phyloP scores from a whole-genome alignment of 2,888 invertebrate genomes.

The Troides oblongomaculatus region DNA sequence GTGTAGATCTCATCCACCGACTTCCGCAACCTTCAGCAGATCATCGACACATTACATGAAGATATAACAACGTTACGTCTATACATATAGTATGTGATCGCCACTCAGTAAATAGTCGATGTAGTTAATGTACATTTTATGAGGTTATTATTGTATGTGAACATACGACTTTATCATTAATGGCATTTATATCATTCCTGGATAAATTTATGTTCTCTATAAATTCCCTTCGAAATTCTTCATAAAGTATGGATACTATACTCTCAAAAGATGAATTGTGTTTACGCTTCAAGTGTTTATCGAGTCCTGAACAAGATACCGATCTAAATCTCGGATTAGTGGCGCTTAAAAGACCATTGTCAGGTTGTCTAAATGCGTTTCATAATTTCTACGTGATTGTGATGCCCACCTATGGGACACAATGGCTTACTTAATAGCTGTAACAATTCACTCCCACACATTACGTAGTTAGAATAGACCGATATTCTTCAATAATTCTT shows the following conservation, averaged over 20 bases:
- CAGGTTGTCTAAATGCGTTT: conserved; percentile 51
- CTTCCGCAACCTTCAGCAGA: too few relatives aligned
- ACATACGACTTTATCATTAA: too few relatives aligned
- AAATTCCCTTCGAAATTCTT: not conserved
- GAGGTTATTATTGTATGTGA: too few relatives aligned
- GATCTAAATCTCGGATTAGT: conserved; percentile 74
- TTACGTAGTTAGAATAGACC: conserved; percentile 42
- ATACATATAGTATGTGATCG: too few relatives aligned
- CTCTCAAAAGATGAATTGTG: conserved; percentile 48
- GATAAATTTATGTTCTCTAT: too few relatives aligned
- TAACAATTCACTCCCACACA: conserved; percentile 57
- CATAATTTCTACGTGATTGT: conserved; percentile 47
- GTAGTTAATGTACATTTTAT: too few relatives aligned
- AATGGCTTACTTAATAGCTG: conserved; percentile 51
- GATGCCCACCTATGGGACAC: conserved; percentile 64
- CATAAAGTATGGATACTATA: conserved; percentile 14
- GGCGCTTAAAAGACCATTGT: conserved; percentile 61
- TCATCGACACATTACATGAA: too few relatives aligned
- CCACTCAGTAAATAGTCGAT: too few relatives aligned
- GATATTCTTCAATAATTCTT: conserved; percentile 41
- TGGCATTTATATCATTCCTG: too few relatives aligned
- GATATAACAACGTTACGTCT: too few relatives aligned
- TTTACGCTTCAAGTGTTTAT: conserved; percentile 72
- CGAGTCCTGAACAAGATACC: conserved; percentile 59
- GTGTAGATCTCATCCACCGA: too few relatives aligned